Evolutionary conservation across 2,797 vertebrate species (phyloP), one percentile per base, ranked within the genome.

Genomic region (Cheirogaleus major): DNA sequence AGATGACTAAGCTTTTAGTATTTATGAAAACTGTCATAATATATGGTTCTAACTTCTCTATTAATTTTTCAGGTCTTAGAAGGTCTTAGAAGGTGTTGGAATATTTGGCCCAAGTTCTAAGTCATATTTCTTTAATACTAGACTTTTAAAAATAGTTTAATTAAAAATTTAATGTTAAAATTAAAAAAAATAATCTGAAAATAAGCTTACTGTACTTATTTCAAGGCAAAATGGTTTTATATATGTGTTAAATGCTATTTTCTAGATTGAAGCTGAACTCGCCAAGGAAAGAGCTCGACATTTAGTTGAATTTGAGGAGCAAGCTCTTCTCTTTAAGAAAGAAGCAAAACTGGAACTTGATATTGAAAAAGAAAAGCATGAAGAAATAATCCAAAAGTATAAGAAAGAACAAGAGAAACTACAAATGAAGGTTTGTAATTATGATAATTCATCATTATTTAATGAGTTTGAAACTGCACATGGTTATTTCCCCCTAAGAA

Each of bases 311-410:
- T 96, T 98, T 79, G 98, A 97, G 70, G 98, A 99, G 59, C 98
- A 98, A 55, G 98, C 98, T 57, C 98, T 98, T 70, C 97, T 98
- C 82, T 96, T 99, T 93, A 98, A 92, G 94, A 97, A 98, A 95
- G 99, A 99, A 93, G 97, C 97, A 22, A 98, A 98, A 45, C 94
- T 98, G 83, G 98, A 99, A 63, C 96, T 99, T 72, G 98, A 98
- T 35, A 98, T 98, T 41, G 99, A 99, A 92, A 99, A 98, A 72
- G 98, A 99, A 95, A 99, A 99, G 41, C 99, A 98, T 84, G 98
- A 99, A 91, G 98, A 99, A 30, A 81, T 99, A 50, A 97, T 99
- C 88, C 92, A 92, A 6, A 99, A 99, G 67, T 98, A 98, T 61
- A 98, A 99, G 96, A 97, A 94, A 35, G 98, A 99, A 15, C 98